Base-by-base conservation (phyloP, 2,113 vertebrate genomes). In the Ranitomeya imitator region DNA sequence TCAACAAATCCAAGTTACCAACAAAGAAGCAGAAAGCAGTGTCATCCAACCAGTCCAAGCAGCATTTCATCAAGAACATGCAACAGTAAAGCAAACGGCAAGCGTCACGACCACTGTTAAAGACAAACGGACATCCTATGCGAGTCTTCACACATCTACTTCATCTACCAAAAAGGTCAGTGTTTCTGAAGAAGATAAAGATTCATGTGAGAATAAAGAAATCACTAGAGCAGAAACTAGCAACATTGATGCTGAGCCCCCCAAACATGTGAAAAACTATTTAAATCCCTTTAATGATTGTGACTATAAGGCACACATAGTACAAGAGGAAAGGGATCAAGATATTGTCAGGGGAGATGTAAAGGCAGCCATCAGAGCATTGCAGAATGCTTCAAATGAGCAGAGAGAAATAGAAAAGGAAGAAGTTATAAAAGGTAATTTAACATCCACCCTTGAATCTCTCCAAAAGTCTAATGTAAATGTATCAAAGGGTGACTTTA, bases 121-220 rank as follows among this genome's bases (percentile, higher is more conserved):
- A 71, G 92, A 94, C 76, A 45, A 92, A 81, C 67, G 92, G 88
- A 93, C 92, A 59, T 93, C 92, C 73, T 92, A 93, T 81, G 91
- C 93, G 90, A 92, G 94, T 85, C 90, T 93, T 90, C 91, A 92
- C 92, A 92, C 91, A 92, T 93, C 90, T 80, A 52, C 92, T 90
- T 69, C 93, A 80, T 93, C 94, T 92, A 94, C 93, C 91, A 90
- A 93, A 96, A 97, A 99, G 97, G 98, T 99, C 96, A 99, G 98
- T 99, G 94, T 94, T 92, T 92, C 95, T 88, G 92, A 94, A 91
- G 63, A 84, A 52, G 90, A 91, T 91, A 93, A 93, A 89, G 81
- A 90, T 91, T 93, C 91, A 93, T 92, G 94, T 90, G 87, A 93
- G 89, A 92, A 86, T 71, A 91, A 80, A 91, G 91, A 90, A 77